These are phyloP conservation scores for Artemia franciscana DNA, from an alignment of 1,140 invertebrate genomes.

Conservation along the genomic window DNA sequence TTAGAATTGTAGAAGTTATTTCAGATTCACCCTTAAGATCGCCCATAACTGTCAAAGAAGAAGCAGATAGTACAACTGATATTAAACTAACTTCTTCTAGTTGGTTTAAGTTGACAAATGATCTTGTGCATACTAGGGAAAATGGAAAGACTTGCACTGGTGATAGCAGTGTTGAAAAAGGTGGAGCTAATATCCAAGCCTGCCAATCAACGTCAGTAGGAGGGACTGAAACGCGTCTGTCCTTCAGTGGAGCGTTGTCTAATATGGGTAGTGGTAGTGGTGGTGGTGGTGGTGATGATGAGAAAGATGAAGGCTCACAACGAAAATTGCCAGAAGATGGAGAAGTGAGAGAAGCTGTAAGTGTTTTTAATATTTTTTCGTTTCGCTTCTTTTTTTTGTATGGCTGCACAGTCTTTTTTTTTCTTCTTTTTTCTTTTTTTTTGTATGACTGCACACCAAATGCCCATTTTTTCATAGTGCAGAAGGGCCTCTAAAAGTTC, in stretches of 20 bases:
- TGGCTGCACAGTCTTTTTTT: not conserved
- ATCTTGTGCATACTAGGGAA: no score
- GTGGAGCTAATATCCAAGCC: no score
- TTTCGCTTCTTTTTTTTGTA: not conserved
- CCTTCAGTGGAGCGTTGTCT: not conserved
- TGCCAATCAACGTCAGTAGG: no score
- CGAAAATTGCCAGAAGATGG: not conserved
- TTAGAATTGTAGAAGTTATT: not conserved
- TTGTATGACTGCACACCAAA: no score
- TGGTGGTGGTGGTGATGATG: no score
- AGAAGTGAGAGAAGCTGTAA: not conserved
- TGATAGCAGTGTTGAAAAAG: no score
- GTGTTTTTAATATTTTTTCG: not conserved
- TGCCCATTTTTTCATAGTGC: no score
- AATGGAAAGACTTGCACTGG: no score
- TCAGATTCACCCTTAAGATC: not conserved
- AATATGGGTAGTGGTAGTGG: not conserved
- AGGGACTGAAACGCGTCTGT: not conserved
- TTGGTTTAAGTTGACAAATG: no score
- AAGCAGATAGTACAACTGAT: not conserved
- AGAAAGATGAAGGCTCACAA: not conserved
- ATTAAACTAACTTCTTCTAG: no score
- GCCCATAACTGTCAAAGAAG: not conserved
- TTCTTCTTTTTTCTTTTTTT: not conserved
- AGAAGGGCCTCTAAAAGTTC: no score